phyloP scores from a whole-genome alignment of 2,113 vertebrate species.

The Alligator mississippiensis region DNA sequence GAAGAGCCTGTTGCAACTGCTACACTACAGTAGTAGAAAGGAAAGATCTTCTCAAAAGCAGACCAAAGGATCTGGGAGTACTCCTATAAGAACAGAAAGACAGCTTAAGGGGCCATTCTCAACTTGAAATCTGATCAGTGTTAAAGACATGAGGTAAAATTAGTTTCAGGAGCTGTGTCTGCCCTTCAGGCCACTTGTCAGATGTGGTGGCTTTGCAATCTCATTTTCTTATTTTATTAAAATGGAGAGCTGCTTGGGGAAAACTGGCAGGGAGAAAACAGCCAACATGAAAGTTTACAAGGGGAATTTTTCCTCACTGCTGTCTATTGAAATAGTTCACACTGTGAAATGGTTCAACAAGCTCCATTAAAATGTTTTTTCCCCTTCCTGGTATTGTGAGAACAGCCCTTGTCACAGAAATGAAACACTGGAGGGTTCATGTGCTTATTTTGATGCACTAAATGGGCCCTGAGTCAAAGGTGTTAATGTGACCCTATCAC shows the following conservation, averaged over 20 bases:
- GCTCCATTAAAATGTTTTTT: not conserved
- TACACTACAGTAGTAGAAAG: conserved; percentile 10
- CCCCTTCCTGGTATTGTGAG: not conserved
- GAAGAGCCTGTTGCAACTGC: conserved; percentile 26
- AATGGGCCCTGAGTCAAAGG: conserved; percentile 53
- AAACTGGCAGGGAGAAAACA: conserved; percentile 23
- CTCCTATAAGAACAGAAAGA: conserved; percentile 61
- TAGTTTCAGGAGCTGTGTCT: conserved; percentile 60
- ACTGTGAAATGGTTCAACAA: not conserved
- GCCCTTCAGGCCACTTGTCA: conserved; percentile 54
- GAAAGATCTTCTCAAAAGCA: conserved; percentile 24
- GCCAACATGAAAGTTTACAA: conserved; percentile 40
- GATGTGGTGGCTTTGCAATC: conserved; percentile 56
- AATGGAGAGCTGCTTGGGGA: conserved; percentile 58
- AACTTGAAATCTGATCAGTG: conserved; percentile 62
- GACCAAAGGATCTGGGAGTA: conserved; percentile 45
- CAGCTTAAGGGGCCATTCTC: conserved; percentile 54
- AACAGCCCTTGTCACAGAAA: not conserved
- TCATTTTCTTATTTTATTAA: conserved; percentile 63
- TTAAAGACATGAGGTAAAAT: conserved; percentile 67
- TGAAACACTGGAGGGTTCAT: not conserved
- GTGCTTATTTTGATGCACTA: conserved; percentile 39
- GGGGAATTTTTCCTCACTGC: conserved; percentile 1
- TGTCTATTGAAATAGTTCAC: conserved; percentile 24
- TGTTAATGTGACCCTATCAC: conserved; percentile 33